Conservation (phyloP, 1,140 invertebrate genomes). For the Trachelipus rathkii region DNA sequence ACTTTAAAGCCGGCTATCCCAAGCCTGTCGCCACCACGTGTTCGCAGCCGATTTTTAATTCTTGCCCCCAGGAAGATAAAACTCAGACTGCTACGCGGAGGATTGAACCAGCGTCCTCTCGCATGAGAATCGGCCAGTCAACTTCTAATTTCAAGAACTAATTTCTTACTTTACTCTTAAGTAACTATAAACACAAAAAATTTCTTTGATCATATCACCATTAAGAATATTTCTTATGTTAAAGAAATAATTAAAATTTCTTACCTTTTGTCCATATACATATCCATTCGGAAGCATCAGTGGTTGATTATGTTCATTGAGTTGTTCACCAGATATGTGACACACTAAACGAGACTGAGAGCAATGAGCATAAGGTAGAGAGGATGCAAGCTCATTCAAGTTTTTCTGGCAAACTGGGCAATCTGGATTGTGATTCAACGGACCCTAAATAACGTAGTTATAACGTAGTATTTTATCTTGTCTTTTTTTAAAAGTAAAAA, state of each 20-base stretch:
- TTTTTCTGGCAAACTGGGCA: conserved; percentile 91
- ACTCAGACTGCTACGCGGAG: too few species aligned
- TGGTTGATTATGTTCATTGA: conserved; percentile 96
- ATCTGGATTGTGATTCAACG: conserved; percentile 63
- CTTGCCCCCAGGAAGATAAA: too few species aligned
- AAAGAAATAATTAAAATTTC: conserved; percentile 31
- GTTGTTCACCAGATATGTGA: conserved; percentile 79
- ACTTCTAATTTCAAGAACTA: neutral
- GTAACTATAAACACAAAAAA: neutral
- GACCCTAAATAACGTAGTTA: too few species aligned
- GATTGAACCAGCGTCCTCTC: too few species aligned
- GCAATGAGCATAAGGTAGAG: conserved; percentile 91
- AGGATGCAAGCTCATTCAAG: conserved; percentile 77
- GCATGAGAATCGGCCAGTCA: too few species aligned
- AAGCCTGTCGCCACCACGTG: too few species aligned
- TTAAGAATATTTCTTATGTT: neutral
- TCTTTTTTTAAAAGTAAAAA: too few species aligned
- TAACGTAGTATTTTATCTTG: too few species aligned
- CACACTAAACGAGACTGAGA: conserved; percentile 91
- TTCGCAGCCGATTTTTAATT: too few species aligned
- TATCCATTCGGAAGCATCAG: conserved; percentile 98
- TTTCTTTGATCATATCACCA: neutral
- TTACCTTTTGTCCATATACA: conserved; percentile 92
- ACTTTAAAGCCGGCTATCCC: too few species aligned
- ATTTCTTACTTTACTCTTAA: neutral